A percentile compares a stretch with the other conserved stretches of the same genome.
These are phyloP conservation scores for Euura lappo DNA, from an alignment of 1,140 invertebrate genomes.

Conservation along the genomic window DNA sequence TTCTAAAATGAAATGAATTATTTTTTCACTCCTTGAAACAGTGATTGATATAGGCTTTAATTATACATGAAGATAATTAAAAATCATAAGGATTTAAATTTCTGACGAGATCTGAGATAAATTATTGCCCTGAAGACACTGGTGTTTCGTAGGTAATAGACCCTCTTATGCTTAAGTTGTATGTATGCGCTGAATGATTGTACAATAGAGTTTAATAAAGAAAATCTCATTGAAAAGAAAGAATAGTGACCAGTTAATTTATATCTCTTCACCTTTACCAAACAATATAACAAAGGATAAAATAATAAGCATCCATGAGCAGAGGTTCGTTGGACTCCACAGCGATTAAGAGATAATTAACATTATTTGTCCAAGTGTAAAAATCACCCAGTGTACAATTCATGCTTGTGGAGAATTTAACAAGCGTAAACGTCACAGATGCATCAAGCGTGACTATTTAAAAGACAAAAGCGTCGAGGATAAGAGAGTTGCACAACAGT, in stretches of 20 bases:
- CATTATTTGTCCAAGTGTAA: not conserved
- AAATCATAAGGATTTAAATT: not conserved
- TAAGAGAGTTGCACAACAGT: not conserved
- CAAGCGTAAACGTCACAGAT: conserved; percentile 2
- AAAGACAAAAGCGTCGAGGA: not conserved
- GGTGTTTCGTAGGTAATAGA: conserved; percentile 25
- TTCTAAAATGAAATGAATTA: not conserved
- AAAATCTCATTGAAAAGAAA: not conserved
- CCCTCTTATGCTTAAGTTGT: conserved; percentile 33
- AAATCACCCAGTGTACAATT: not conserved
- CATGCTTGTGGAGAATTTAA: not conserved
- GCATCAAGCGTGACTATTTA: not conserved
- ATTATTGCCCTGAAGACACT: not conserved
- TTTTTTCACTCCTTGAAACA: not conserved
- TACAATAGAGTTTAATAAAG: conserved; percentile 16
- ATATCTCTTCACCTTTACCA: too few relatives aligned
- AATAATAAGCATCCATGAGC: not conserved
- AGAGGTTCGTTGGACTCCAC: not conserved
- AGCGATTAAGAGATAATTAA: not conserved
- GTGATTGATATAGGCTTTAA: not conserved
- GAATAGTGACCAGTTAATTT: not conserved
- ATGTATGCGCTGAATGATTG: conserved; percentile 37
- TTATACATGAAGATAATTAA: not conserved
- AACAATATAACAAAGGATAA: too few relatives aligned
- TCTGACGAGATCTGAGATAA: not conserved